Conservation (phyloP, 2,888 invertebrate genomes). For the Eremobia ochroleuca region DNA sequence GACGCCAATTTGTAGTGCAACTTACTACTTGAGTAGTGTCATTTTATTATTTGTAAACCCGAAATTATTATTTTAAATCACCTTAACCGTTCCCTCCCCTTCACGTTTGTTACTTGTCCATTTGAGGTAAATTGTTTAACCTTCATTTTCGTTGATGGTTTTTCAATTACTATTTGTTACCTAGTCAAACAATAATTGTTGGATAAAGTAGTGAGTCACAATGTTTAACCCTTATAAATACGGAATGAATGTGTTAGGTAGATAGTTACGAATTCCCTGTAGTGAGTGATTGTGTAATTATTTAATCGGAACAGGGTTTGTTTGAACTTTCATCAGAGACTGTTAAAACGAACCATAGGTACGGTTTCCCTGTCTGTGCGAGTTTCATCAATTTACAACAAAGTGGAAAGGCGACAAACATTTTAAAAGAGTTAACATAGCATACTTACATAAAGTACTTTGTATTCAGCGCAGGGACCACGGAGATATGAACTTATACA, state of each 20-base stretch:
- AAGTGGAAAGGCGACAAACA: conserved; percentile 1
- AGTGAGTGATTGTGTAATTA: too few relatives aligned
- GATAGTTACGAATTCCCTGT: too few relatives aligned
- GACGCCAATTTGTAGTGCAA: too few relatives aligned
- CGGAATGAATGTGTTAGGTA: too few relatives aligned
- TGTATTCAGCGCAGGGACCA: conserved; percentile 18
- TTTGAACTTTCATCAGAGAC: not conserved
- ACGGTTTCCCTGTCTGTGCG: not conserved
- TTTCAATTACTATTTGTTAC: not conserved
- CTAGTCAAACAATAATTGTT: not conserved
- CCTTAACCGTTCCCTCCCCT: too few relatives aligned
- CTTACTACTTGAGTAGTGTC: too few relatives aligned
- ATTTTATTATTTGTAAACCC: not conserved
- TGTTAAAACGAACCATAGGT: not conserved
- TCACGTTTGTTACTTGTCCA: not conserved
- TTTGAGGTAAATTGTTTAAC: not conserved
- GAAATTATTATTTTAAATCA: not conserved
- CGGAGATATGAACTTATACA: not conserved
- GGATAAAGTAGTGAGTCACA: not conserved
- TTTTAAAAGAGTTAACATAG: not conserved
- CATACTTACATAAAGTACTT: not conserved
- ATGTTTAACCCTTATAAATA: too few relatives aligned
- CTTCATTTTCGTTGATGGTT: not conserved
- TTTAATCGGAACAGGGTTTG: too few relatives aligned
- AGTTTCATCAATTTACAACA: not conserved